A percentile compares a stretch with the other conserved stretches of the same genome.
Conservation (phyloP, 2,797 vertebrate species). For the Enteromius mattozi region DNA sequence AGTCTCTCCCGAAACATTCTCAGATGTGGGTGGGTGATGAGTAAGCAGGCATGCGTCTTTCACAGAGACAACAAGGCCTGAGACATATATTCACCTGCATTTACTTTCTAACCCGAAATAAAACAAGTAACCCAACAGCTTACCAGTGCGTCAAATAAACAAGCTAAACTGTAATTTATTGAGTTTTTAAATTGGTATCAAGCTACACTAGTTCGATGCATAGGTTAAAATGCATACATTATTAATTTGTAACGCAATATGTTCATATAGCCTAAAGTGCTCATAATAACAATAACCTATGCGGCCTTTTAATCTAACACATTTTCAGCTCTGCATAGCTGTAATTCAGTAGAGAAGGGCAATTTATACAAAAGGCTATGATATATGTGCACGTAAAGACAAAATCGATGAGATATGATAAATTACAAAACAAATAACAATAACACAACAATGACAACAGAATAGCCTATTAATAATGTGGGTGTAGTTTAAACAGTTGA, state of each 20-base stretch:
- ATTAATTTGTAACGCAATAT: not conserved
- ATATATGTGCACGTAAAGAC: not conserved
- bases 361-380: not conserved
- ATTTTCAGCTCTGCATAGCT: not conserved
- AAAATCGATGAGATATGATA: not conserved
- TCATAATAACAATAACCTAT: not conserved
- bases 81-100: slow-evolving; percentile 72
- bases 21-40: slow-evolving; percentile 64
- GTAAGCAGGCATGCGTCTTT: slow-evolving; percentile 68
- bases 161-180: not conserved
- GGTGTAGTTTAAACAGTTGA: not conserved
- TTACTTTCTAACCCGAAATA: slow-evolving; percentile 70
- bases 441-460: not conserved
- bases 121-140: slow-evolving; percentile 56
- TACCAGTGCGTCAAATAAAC: not conserved
- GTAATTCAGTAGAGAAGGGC: not conserved
- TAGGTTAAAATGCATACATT: not conserved
- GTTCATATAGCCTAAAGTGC: not conserved
- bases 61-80: slow-evolving; percentile 72
- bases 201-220: not conserved
- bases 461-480: not conserved
- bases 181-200: not conserved
- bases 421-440: not conserved
- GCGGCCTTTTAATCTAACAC: not conserved
- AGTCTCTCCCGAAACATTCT: slow-evolving; percentile 7